A percentile compares a stretch with the other conserved stretches of the same genome.
phyloP scores from a whole-genome alignment of 2,113 vertebrate genomes.

The Ariopsis seemanni region DNA sequence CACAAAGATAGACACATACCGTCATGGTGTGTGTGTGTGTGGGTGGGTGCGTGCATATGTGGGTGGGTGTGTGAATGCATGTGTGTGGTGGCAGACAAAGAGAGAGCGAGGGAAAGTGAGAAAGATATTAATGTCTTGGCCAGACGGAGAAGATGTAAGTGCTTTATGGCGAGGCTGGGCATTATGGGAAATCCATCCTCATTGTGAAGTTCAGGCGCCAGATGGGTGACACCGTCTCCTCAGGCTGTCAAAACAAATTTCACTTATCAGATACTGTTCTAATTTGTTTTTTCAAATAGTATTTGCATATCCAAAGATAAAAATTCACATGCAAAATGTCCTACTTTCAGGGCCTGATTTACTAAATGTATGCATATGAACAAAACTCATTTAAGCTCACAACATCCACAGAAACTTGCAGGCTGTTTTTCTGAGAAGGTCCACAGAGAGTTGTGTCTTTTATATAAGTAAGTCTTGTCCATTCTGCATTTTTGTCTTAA shows the following conservation, averaged over 20 bases:
- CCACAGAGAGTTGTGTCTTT: background rate
- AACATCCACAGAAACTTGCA: background rate
- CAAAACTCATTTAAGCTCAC: no score
- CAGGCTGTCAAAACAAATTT: background rate
- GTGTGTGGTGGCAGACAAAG: constrained; percentile 18
- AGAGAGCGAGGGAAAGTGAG: constrained; percentile 2
- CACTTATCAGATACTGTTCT: background rate
- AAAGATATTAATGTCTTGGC: constrained; percentile 37
- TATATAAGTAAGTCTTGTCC: background rate
- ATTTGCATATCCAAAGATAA: background rate
- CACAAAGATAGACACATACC: constrained; percentile 36
- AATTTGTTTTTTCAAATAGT: background rate
- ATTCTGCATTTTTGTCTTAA: background rate
- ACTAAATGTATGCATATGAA: background rate
- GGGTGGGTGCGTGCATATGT: background rate
- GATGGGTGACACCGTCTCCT: constrained; percentile 30
- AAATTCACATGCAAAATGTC: background rate
- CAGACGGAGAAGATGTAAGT: constrained; percentile 38
- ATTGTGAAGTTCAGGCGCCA: constrained; percentile 49
- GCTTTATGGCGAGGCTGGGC: constrained; percentile 43
- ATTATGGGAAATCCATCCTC: constrained; percentile 53
- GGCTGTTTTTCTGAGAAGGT: background rate
- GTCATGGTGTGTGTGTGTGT: constrained; percentile 31
- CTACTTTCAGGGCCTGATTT: background rate
- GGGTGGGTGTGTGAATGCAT: background rate